Conservation (phyloP, 1,140 invertebrate species). For the Pseudomyrmex gracilis region DNA sequence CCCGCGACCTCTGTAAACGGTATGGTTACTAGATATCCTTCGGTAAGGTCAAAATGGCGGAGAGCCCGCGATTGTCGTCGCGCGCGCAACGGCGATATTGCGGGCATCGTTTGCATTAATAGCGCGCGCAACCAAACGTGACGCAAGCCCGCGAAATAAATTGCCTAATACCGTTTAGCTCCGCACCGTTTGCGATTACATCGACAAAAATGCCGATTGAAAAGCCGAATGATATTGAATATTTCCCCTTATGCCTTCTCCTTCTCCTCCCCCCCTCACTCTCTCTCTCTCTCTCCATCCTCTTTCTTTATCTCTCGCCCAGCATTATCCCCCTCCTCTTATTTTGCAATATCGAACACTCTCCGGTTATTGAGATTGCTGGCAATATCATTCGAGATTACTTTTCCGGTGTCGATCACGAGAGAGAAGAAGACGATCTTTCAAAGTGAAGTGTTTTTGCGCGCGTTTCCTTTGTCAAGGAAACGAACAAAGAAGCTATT, state of each 20-base stretch:
- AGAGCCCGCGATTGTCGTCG: constrained; percentile 69
- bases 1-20: not conserved
- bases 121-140: constrained; percentile 67
- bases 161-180: constrained; percentile 63
- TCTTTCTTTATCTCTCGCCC: too few species aligned
- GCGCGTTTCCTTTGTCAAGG: not conserved
- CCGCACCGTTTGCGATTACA: constrained; percentile 11
- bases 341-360: not conserved
- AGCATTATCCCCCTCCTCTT: not conserved
- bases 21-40: constrained; percentile 81
- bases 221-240: not conserved
- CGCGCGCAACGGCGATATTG: constrained; percentile 62
- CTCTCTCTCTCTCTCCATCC: not conserved
- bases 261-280: not conserved
- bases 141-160: constrained; percentile 76
- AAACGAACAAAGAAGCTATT: not conserved
- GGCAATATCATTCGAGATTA: too few species aligned
- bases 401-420: constrained; percentile 1
- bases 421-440: not conserved
- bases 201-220: not conserved
- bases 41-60: constrained; percentile 84
- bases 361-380: too few species aligned
- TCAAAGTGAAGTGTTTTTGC: too few species aligned
- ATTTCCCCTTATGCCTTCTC: too few species aligned
- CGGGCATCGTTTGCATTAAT: constrained; percentile 71